Conservation (phyloP, 2,797 vertebrate species). For the Garrulus glandarius region DNA sequence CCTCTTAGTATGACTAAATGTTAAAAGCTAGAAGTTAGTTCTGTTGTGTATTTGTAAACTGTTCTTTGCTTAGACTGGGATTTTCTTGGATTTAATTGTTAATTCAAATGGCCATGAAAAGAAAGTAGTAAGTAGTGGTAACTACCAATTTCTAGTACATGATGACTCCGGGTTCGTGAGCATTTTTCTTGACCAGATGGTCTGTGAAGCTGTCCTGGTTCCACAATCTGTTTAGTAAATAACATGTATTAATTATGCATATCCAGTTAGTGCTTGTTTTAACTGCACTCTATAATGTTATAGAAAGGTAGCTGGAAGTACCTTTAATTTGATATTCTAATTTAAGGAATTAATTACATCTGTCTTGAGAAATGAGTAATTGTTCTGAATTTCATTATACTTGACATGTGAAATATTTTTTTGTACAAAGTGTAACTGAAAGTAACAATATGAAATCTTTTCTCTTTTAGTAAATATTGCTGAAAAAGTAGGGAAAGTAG, state of each 20-base stretch:
- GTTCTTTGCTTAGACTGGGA: background rate
- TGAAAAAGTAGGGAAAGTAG: slow-evolving; percentile 86
- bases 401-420: background rate
- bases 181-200: background rate
- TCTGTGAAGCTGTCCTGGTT: background rate
- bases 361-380: background rate
- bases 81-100: background rate
- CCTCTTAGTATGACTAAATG: background rate
- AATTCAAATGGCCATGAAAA: background rate
- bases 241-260: background rate
- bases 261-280: background rate
- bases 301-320: background rate
- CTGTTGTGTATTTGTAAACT: background rate
- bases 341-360: fast-evolving
- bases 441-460: slow-evolving; percentile 18
- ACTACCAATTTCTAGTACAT: background rate
- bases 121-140: background rate
- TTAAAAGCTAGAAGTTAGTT: background rate
- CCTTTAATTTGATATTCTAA: background rate
- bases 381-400: background rate
- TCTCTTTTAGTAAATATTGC: slow-evolving; percentile 65
- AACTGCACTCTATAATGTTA: background rate
- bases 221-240: background rate
- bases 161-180: background rate
- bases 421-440: background rate